phyloP scores from a whole-genome alignment of 2,797 vertebrate species.

The Scomberomorus guttatus region DNA sequence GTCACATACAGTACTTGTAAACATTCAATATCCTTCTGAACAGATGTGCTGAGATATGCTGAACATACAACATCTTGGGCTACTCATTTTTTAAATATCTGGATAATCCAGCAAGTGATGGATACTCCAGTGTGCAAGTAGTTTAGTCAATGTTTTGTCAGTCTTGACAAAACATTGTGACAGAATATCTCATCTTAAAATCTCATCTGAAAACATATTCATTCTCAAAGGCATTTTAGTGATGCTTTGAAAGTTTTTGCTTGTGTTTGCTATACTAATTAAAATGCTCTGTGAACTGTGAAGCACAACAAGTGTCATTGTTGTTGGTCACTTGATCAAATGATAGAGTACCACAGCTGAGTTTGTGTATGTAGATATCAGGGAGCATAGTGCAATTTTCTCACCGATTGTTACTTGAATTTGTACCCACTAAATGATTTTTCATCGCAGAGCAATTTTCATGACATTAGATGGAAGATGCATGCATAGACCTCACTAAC shows the following conservation, averaged over 20 bases:
- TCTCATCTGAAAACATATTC: no score
- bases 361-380: neutral
- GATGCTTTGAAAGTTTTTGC: neutral
- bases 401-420: neutral
- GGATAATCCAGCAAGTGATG: neutral
- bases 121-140: no score
- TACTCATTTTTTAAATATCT: neutral
- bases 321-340: no score
- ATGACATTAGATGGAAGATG: neutral
- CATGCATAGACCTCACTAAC: neutral
- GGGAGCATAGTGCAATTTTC: neutral
- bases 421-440: neutral
- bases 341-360: neutral
- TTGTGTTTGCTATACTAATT: neutral
- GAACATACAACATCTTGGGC: neutral
- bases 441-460: neutral
- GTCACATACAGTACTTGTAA: neutral
- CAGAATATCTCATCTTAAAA: neutral
- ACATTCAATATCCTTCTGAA: neutral
- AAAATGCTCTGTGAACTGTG: neutral
- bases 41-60: neutral
- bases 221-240: no score
- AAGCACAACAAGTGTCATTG: no score
- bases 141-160: no score
- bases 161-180: neutral